Evolutionary conservation across 2,888 invertebrate genomes (phyloP), one percentile per base, ranked within the genome.

Genomic region (Herminia tarsipennalis): DNA sequence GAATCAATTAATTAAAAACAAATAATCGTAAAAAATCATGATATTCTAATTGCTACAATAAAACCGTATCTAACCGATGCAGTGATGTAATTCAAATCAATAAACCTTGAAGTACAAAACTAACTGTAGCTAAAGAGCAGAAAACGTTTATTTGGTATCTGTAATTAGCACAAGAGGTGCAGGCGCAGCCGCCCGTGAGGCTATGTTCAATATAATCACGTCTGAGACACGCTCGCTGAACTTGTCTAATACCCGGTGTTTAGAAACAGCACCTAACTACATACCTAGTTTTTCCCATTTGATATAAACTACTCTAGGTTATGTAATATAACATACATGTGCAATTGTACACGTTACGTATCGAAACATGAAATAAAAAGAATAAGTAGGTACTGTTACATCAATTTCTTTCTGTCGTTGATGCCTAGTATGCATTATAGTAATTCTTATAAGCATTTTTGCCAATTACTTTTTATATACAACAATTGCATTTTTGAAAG

Each of bases 91-190:
- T 40, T n/a, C 42, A 9, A 44, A 42, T 43, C 46, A 44, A 59
- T 57, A 54, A 57, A 55, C 71, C 70, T 77, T 73, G 73, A 46
- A 43, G 41, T 50, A 50, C 28, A 21, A 54, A 66, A 50, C 65
- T 64, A 75, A 74, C 70, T 72, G 71, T 73, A 67, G 73, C 70
- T 73, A 72, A 77, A 71, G 52, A 68, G 65, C 57, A 61, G 41
- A 53, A 63, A 70, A 64, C 57, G 57, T 60, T 66, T 66, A 63
- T 65, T 66, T 52, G 33, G 53, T 45, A 59, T 59, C 44, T 52
- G 68, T 65, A 78, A 74, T 78, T 78, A 74, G 56, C 63, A 56
- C 52, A 51, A 65, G 52, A 67, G 57, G 75, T 72, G 73, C 71
- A 50, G 52, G 70, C 71, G 71, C 68, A 61, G 16, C 48, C 49